Conservation (phyloP, 2,113 vertebrate genomes). For the Megatriorchis doriae region DNA sequence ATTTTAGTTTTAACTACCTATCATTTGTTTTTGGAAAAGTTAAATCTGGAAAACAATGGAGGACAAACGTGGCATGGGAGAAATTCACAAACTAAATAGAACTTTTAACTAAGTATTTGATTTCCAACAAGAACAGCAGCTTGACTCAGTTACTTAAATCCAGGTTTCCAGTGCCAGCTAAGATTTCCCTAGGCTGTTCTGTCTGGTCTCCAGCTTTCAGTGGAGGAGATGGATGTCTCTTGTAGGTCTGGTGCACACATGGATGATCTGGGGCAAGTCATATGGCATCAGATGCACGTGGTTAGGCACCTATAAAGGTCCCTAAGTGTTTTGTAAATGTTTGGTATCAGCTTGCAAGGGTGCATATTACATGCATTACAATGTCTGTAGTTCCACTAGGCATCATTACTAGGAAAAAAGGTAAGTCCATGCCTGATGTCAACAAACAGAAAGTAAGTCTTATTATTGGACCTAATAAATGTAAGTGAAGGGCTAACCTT, state of each 20-base stretch:
- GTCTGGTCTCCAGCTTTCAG: background rate
- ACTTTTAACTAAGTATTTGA: background rate
- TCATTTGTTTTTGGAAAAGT: background rate
- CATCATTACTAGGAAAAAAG: background rate
- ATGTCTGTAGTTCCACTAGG: background rate
- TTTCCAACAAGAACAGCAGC: background rate
- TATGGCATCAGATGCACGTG: background rate
- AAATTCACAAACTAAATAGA: background rate
- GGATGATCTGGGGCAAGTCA: background rate
- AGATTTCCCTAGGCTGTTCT: background rate
- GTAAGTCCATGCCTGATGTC: background rate
- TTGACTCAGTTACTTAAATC: background rate
- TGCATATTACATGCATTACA: background rate
- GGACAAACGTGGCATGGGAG: background rate
- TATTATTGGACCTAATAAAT: background rate
- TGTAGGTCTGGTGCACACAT: background rate
- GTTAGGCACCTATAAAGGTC: background rate
- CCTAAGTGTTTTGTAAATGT: background rate
- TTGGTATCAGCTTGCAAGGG: background rate
- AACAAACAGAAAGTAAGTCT: background rate
- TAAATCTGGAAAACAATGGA: background rate
- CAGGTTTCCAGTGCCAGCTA: background rate
- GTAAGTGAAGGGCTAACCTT: background rate
- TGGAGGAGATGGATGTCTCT: background rate
- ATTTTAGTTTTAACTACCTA: background rate